phyloP scores from a whole-genome alignment of 1,140 invertebrate species.

The Hycleus phaleratus region DNA sequence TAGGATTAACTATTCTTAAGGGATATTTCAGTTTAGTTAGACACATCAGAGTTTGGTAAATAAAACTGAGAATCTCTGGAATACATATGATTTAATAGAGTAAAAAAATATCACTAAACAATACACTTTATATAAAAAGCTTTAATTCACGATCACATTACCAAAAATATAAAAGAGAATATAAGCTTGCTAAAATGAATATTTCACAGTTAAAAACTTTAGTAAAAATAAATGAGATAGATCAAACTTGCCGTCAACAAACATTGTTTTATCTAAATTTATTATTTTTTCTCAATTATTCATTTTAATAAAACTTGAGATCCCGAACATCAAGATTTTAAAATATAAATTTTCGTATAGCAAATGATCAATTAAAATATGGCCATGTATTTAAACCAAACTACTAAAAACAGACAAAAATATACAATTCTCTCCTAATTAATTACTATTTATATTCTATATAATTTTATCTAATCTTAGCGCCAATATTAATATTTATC shows the following conservation, averaged over 20 bases:
- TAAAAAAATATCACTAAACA: slow-evolving; percentile 42
- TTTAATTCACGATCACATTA: slow-evolving; percentile 39
- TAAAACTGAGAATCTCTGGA: slow-evolving; percentile 19
- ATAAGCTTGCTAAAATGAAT: slow-evolving; percentile 22
- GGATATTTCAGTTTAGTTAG: too few relatives aligned
- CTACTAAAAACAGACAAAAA: too few relatives aligned
- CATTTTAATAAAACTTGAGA: slow-evolving; percentile 29
- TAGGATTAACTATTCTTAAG: too few relatives aligned
- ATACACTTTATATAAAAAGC: slow-evolving; percentile 41
- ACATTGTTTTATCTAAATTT: background rate
- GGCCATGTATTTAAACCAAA: background rate
- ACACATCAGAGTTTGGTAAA: too few relatives aligned
- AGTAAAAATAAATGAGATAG: slow-evolving; percentile 19
- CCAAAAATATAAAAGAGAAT: slow-evolving; percentile 32
- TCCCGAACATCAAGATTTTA: slow-evolving; percentile 33
- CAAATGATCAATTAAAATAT: slow-evolving; percentile 20
- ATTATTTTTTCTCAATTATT: slow-evolving; percentile 24
- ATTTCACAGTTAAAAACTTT: slow-evolving; percentile 12
- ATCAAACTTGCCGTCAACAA: slow-evolving; percentile 19
- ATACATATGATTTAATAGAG: slow-evolving; percentile 38
- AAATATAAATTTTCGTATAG: slow-evolving; percentile 25
- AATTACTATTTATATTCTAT: too few relatives aligned
- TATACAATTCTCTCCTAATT: too few relatives aligned
- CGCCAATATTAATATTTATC: slow-evolving; percentile 15
- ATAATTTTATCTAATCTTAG: background rate